These are phyloP conservation scores for Myrmophylax atrothorax DNA, from an alignment of 2,113 vertebrate species.

Conservation along the genomic window DNA sequence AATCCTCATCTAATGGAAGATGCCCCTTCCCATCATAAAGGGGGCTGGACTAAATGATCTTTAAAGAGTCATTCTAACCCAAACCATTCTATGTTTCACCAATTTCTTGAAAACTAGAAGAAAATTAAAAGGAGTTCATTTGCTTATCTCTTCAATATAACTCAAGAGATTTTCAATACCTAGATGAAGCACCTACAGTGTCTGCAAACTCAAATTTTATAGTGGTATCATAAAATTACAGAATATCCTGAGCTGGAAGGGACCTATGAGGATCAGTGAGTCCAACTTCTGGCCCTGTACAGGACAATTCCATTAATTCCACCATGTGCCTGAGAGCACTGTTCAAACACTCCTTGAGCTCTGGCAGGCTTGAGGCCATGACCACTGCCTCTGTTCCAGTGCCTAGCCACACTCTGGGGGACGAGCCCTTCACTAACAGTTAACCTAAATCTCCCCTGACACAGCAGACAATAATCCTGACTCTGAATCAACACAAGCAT, in stretches of 20 bases:
- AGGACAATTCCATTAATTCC: background rate
- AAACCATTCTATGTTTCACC: background rate
- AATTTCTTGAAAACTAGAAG: background rate
- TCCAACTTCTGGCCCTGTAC: background rate
- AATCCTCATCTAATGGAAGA: background rate
- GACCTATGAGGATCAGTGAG: fast-evolving
- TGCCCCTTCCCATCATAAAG: background rate
- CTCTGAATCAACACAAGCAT: fast-evolving
- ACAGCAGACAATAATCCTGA: background rate
- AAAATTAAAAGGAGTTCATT: background rate
- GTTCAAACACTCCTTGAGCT: background rate
- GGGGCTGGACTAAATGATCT: background rate
- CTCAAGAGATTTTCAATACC: background rate
- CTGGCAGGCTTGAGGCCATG: fast-evolving
- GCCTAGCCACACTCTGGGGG: background rate
- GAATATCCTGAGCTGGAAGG: background rate
- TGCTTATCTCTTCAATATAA: background rate
- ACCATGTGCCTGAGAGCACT: background rate
- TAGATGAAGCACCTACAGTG: background rate
- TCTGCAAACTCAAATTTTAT: background rate
- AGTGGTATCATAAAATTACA: background rate
- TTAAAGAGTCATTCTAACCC: background rate
- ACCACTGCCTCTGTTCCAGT: background rate
- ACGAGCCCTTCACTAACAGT: background rate
- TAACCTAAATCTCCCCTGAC: background rate